Conservation (phyloP, 2,888 invertebrate genomes). For the Watsonalla binaria region DNA sequence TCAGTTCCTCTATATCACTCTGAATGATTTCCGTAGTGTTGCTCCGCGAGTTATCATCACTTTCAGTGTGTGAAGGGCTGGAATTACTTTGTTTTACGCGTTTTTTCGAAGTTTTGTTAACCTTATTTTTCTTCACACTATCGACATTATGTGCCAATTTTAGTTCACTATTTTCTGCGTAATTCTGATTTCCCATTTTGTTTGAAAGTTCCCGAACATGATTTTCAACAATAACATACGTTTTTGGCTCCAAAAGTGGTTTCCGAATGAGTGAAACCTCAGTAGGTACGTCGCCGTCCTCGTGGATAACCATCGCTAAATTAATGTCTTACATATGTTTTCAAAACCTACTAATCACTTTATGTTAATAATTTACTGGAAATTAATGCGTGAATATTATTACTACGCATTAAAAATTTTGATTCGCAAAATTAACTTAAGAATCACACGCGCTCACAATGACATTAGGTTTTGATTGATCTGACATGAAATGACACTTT, state of each 20-base stretch:
- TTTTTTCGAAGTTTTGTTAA: not conserved
- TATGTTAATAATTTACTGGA: no score
- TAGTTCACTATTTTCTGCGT: conserved; percentile 5
- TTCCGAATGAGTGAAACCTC: conserved; percentile 28
- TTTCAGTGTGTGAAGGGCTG: conserved; percentile 3
- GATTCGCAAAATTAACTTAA: no score
- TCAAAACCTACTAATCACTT: not conserved
- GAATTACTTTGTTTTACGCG: not conserved
- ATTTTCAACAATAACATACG: conserved; percentile 44
- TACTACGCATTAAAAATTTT: no score
- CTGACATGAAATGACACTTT: no score
- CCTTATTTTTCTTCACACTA: conserved; percentile 3
- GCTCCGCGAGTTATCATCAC: conserved; percentile 7
- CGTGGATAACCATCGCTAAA: conserved; percentile 42
- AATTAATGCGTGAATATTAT: no score
- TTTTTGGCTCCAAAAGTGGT: conserved; percentile 29
- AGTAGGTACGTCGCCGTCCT: conserved; percentile 26
- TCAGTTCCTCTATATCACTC: conserved; percentile 53
- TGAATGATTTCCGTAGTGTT: conserved; percentile 24
- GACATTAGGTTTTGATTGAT: no score
- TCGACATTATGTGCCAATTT: conserved; percentile 6
- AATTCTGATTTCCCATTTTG: conserved; percentile 10
- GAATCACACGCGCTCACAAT: no score
- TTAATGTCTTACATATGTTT: not conserved
- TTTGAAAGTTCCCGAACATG: conserved; percentile 37